Conservation (phyloP, 1,140 invertebrate species). For the Rhizoglyphus robini region DNA sequence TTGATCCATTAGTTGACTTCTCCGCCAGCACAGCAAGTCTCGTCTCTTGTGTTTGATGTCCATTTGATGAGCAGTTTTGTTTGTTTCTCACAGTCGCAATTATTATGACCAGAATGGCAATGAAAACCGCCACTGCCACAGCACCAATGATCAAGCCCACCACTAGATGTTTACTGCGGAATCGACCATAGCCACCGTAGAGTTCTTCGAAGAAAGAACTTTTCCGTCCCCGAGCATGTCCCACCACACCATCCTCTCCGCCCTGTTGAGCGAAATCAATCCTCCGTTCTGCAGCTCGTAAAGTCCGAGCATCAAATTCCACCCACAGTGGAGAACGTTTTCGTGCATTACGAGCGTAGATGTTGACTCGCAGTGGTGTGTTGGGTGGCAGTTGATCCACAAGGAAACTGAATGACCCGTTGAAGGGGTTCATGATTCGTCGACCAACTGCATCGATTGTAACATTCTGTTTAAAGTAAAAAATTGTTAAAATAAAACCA, state of each 20-base stretch:
- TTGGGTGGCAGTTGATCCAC: slow-evolving; percentile 5
- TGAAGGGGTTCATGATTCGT: slow-evolving; percentile 10
- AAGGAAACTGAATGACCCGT: not conserved
- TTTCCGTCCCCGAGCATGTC: not conserved
- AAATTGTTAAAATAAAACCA: not conserved
- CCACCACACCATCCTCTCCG: not conserved
- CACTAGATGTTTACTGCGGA: slow-evolving; percentile 3
- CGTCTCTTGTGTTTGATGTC: not conserved
- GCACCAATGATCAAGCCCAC: slow-evolving; percentile 5
- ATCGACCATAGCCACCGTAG: not conserved
- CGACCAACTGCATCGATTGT: slow-evolving; percentile 12
- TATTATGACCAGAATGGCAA: not conserved
- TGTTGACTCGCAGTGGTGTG: not conserved
- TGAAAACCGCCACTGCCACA: not conserved
- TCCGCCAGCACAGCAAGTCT: not conserved
- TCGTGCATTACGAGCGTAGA: slow-evolving; percentile 3
- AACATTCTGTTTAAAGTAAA: not conserved
- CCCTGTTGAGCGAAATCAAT: not conserved
- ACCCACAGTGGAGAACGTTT: not conserved
- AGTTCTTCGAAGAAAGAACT: slow-evolving; percentile 6
- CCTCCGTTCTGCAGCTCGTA: slow-evolving; percentile 3
- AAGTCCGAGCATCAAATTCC: not conserved
- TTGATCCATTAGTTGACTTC: not conserved
- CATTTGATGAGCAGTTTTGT: not conserved
- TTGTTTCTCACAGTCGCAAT: not conserved